Evolutionary conservation across 2,113 vertebrate species (phyloP).

Genomic region (Pomatorhinus ruficollis): DNA sequence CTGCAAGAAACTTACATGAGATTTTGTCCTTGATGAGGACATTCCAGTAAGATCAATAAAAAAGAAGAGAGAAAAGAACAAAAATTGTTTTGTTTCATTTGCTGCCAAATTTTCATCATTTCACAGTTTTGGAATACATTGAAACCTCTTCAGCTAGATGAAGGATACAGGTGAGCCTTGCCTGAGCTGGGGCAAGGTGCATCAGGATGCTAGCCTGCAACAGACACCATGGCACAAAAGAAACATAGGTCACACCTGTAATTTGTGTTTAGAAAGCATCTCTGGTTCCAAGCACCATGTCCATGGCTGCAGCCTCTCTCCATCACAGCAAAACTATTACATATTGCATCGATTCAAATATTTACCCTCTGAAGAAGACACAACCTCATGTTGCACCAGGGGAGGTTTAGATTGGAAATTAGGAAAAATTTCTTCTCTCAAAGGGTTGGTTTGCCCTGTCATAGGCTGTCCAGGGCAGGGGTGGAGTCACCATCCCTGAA

Average conservation of each 20-base stretch:
- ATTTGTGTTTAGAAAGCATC: neutral
- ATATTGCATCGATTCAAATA: rapidly evolving
- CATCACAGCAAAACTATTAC: neutral
- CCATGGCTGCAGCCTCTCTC: neutral
- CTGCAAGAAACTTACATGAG: neutral
- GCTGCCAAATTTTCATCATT: neutral
- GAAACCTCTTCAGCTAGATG: neutral
- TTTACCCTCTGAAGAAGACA: rapidly evolving
- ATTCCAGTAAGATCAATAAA: neutral
- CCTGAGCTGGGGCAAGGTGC: neutral
- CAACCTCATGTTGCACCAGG: neutral
- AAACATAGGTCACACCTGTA: neutral
- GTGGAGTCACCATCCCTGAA: neutral
- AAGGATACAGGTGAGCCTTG: neutral
- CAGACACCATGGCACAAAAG: neutral
- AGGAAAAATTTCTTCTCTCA: neutral
- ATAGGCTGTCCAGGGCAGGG: neutral
- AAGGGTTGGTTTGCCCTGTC: neutral
- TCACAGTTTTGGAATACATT: neutral
- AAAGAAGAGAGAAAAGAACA: neutral
- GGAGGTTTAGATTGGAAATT: neutral
- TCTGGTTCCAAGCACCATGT: neutral
- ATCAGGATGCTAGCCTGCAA: neutral
- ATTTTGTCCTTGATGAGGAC: neutral
- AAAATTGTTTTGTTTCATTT: neutral